Percentiles rank a stretch among this genome's conserved stretches.
Evolutionary conservation across 1,140 invertebrate species (phyloP).

Genomic region (Neodiprion lecontei): DNA sequence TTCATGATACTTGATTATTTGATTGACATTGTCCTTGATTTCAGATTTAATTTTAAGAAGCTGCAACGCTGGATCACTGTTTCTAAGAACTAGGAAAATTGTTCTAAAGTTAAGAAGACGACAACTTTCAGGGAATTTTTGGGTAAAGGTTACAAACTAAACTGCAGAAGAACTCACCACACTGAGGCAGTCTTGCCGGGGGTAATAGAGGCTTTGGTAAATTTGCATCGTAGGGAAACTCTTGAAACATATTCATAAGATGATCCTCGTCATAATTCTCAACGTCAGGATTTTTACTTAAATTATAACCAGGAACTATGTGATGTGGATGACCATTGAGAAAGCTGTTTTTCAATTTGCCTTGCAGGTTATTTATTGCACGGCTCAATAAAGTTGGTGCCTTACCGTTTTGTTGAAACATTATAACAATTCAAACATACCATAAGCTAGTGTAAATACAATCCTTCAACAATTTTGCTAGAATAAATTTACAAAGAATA

Average conservation of each 20-base stretch:
- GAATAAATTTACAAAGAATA: no score
- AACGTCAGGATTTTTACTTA: constrained; percentile 32
- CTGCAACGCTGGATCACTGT: constrained; percentile 42
- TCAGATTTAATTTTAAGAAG: constrained; percentile 41
- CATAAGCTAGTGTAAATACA: no score
- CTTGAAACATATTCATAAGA: constrained; percentile 37
- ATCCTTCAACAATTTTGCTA: no score
- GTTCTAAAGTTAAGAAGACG: background rate
- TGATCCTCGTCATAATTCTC: constrained; percentile 36
- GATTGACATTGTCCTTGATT: constrained; percentile 42
- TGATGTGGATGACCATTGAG: constrained; percentile 38
- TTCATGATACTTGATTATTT: constrained; percentile 37
- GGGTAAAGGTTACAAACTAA: background rate
- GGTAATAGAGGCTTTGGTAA: constrained; percentile 55
- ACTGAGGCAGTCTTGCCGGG: constrained; percentile 41
- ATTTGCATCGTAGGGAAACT: constrained; percentile 50
- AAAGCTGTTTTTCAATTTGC: constrained; percentile 31
- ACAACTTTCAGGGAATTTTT: background rate
- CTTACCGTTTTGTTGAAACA: background rate
- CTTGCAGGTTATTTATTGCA: constrained; percentile 27
- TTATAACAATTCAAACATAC: background rate
- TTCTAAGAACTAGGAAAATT: constrained; percentile 32
- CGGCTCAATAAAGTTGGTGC: background rate
- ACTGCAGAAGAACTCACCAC: constrained; percentile 29
- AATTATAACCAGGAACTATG: constrained; percentile 42